Evolutionary conservation across 2,888 invertebrate genomes (phyloP), one percentile per base, ranked within the genome.

Genomic region (Parnassius smintheus): DNA sequence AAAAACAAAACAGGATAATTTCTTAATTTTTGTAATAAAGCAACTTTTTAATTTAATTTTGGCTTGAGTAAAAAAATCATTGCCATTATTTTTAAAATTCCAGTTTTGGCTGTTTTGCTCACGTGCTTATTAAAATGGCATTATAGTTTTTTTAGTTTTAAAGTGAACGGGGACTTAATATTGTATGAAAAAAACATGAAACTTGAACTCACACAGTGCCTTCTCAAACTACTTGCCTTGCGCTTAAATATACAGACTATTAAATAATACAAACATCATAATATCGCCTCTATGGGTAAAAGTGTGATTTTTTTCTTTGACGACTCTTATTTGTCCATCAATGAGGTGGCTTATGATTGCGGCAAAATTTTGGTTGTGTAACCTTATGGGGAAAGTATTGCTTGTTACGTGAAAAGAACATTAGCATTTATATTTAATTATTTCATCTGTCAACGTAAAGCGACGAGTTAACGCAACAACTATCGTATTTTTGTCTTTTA

Each of bases 151-250:
- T 35, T 35, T 7, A 35, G 35, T 35, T 35, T 35, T 35, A 35
- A 35, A 35, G 35, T 35, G 35, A 35, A 35, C 35, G 4, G 35
- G 25, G 35, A 4, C 35, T 35, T 35, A 7, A 35, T 35, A 35
- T 35, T 35, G 35, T 35, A 35, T 7, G 35, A 35, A 35, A 35
- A 35, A 35, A 44, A 11, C 11, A 11, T 44, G 0, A 11, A 44
- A 25, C 25, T 52, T n/a, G 41, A 58, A 62, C 44, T 62, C 58
- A 62, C 62, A 50, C 45, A 62, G 62, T 62, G 62, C 58, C 62
- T 62, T 62, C 48, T 45, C 62, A 25, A 48, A 41, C 46, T 57
- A 52, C 45, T 12, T 41, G 35, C n/a, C 49, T 48, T 12, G 45
- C 51, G 42, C 35, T 57, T 41, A 44, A 11, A 44, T 44, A 10